Conservation (phyloP, 2,113 vertebrate species). For the Plestiodon gilberti region DNA sequence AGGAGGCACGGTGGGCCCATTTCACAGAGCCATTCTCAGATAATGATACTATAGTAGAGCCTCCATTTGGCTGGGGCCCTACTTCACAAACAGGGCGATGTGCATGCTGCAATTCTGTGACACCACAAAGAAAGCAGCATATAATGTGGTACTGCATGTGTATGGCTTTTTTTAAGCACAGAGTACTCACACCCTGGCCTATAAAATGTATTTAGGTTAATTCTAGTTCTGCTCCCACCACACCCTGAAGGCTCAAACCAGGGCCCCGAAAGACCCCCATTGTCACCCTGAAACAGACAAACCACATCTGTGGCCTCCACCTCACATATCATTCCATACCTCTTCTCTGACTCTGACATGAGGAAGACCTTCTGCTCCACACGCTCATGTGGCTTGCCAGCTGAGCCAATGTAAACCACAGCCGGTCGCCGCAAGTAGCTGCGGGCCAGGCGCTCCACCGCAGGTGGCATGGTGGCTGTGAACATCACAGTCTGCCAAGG, state of each 20-base stretch:
- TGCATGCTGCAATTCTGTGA: neutral
- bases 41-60: neutral
- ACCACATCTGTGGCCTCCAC: neutral
- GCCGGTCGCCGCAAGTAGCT: slow-evolving; percentile 95
- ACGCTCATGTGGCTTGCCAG: slow-evolving; percentile 95
- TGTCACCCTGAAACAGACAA: neutral
- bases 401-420: slow-evolving; percentile 97
- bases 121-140: neutral
- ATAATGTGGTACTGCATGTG: neutral
- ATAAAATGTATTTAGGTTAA: neutral
- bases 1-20: neutral
- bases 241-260: neutral
- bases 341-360: slow-evolving; percentile 96
- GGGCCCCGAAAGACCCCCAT: neutral
- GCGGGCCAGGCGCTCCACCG: slow-evolving; percentile 93
- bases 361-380: slow-evolving; percentile 98
- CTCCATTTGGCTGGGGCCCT: neutral
- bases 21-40: neutral
- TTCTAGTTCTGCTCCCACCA: neutral
- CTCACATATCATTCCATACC: slow-evolving; percentile 70
- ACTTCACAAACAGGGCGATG: neutral
- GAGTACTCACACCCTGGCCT: neutral
- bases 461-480: slow-evolving; percentile 96
- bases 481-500: slow-evolving; percentile 95
- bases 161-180: neutral